These are phyloP conservation scores for Cryptotermes secundus DNA, from an alignment of 1,140 invertebrate genomes.

Conservation along the genomic window DNA sequence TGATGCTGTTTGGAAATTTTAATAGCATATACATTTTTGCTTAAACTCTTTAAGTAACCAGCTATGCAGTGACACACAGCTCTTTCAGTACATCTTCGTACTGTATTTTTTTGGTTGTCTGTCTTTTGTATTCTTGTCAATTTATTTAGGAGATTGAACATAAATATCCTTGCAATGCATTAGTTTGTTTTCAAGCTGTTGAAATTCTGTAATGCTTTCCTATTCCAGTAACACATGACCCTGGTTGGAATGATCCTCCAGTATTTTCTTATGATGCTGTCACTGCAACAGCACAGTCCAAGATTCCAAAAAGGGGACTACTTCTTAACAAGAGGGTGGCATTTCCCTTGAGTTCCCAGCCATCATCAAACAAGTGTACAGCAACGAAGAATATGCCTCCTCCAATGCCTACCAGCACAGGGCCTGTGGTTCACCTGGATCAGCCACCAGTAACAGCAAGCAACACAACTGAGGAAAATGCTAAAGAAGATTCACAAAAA, in stretches of 20 bases:
- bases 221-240: conserved; percentile 39
- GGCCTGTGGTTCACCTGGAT: background rate
- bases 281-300: conserved; percentile 34
- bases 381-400: conserved; percentile 40
- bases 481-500: conserved; percentile 36
- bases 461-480: conserved; percentile 39
- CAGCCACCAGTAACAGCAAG: background rate
- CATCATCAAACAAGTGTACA: conserved; percentile 24
- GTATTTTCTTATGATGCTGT: conserved; percentile 46
- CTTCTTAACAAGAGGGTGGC: conserved; percentile 52
- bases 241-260: conserved; percentile 57
- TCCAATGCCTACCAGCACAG: conserved; percentile 29
- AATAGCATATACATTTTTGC: no score
- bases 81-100: no score
- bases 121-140: no score
- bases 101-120: no score
- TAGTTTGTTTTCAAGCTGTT: no score
- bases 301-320: conserved; percentile 41
- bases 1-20: no score
- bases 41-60: no score
- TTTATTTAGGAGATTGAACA: no score
- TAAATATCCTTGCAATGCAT: no score
- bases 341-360: conserved; percentile 48
- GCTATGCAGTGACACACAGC: no score
- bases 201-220: no score